Evolutionary conservation across 2,113 vertebrate genomes (phyloP), one percentile per base, ranked within the genome.

Genomic region (Zeus faber): DNA sequence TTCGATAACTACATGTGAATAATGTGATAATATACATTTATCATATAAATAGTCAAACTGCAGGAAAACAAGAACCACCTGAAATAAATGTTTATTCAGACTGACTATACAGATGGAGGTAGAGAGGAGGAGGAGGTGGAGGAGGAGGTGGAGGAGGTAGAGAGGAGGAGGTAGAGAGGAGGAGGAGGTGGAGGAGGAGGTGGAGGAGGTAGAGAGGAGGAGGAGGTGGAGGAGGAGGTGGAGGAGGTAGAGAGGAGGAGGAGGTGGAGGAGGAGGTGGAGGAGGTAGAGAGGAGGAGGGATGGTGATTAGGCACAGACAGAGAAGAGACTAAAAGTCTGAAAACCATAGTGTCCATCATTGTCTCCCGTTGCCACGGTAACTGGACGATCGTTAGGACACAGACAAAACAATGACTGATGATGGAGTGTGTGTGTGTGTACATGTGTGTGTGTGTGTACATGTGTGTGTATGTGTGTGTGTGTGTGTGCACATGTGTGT

Each of bases 311-410:
- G n/a, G n/a, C n/a, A n/a, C n/a, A 41, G 22, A 22, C 26, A 13
- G 16, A 56, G 57, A 76, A 46, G 60, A 57, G 67, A 44, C 47
- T 41, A 41, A 40, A 31, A 31, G 24, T 16, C 22, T 35, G 17
- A 23, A 52, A 62, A 46, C 49, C 31, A 31, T 1, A 69, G 46
- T 48, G 43, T 64, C 47, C 47, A 59, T 71, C 62, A 67, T 70
- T 65, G 60, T 55, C 65, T 68, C 54, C 27, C 1, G 83, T 87
- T 84, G 70, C 77, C 77, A n/a, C 51, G 81, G 78, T 65, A 87
- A 87, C 81, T 47, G 53, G 48, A 48, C 24, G 17, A 62, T 77
- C 64, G 24, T 79, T 74, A 77, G 70, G 70, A 45, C 22, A 10
- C 51, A 70, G 65, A 41, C 57, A 43, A 35, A 61, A 33, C 72